phyloP scores from a whole-genome alignment of 2,888 invertebrate genomes.

The Caenorhabditis auriculariae region DNA sequence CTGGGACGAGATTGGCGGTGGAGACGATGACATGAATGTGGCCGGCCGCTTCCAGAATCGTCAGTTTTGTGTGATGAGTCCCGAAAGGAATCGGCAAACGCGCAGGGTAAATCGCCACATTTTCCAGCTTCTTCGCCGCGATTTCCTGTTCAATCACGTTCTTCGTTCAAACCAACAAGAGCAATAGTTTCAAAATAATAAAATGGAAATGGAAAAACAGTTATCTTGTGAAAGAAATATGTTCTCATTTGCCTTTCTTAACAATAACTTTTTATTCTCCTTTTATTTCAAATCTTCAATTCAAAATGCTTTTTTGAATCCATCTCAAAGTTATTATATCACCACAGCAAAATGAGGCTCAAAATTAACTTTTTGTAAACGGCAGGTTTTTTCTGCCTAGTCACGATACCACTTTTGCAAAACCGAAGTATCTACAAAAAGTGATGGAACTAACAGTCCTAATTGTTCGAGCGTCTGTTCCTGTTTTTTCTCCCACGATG shows the following conservation, averaged over 20 bases:
- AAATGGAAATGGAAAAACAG: not conserved
- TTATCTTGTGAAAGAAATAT: not conserved
- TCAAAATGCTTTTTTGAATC: too few relatives aligned
- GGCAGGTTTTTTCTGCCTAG: too few relatives aligned
- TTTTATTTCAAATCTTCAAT: too few relatives aligned
- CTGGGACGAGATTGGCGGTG: conserved; percentile 47
- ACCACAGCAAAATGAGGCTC: too few relatives aligned
- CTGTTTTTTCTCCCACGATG: conserved; percentile 32
- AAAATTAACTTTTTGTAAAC: too few relatives aligned
- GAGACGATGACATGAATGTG: conserved; percentile 49
- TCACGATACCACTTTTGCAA: too few relatives aligned
- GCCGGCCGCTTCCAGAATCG: conserved; percentile 37
- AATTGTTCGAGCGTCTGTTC: conserved; percentile 10
- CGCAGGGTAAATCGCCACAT: conserved; percentile 26
- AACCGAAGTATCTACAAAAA: not conserved
- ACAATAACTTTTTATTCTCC: too few relatives aligned
- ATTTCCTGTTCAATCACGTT: too few relatives aligned
- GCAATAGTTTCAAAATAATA: not conserved
- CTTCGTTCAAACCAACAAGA: too few relatives aligned
- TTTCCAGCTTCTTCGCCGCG: too few relatives aligned
- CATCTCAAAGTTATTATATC: too few relatives aligned
- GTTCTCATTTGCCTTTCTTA: conserved; percentile 1
- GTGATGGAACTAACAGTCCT: not conserved
- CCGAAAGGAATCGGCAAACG: conserved; percentile 46
- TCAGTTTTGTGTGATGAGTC: conserved; percentile 56